Percentiles rank a stretch among this genome's conserved stretches.
Evolutionary conservation across 2,797 vertebrate genomes (phyloP).

Genomic region (Nannoperca australis): DNA sequence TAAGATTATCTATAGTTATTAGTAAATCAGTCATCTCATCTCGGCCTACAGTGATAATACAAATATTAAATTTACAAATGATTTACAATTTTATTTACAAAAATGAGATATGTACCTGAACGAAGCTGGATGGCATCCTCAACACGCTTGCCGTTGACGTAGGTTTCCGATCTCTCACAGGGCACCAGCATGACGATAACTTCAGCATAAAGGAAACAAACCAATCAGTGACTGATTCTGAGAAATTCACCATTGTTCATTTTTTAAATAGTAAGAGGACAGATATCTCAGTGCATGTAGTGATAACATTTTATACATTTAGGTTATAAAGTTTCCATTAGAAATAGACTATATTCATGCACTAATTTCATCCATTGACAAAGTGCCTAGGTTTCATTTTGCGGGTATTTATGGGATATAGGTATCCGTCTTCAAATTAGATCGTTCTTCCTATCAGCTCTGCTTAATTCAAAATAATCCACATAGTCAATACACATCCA

Average conservation of each 20-base stretch:
- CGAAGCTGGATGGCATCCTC: slow-evolving; percentile 93
- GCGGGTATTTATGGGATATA: not conserved
- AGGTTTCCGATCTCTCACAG: slow-evolving; percentile 96
- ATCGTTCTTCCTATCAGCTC: not conserved
- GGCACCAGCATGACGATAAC: slow-evolving; percentile 96
- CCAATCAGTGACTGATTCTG: slow-evolving; percentile 21
- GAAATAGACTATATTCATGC: slow-evolving; percentile 8
- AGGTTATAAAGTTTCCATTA: not conserved
- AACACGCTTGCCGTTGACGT: slow-evolving; percentile 98
- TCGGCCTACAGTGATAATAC: not conserved
- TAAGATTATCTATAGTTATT: not conserved
- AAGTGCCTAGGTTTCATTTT: not conserved
- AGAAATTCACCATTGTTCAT: not conserved
- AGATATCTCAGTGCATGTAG: not conserved
- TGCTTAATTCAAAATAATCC: not conserved
- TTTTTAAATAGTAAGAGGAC: slow-evolving; percentile 1
- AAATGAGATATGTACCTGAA: slow-evolving; percentile 86
- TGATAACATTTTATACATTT: not conserved
- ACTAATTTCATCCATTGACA: not conserved
- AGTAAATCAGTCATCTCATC: not conserved
- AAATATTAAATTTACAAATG: slow-evolving; percentile 6
- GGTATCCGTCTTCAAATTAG: not conserved
- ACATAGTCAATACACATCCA: not conserved
- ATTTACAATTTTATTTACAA: not conserved
- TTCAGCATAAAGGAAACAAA: slow-evolving; percentile 69